Percentiles rank a stretch among this genome's conserved stretches.
phyloP scores from a whole-genome alignment of 2,113 vertebrate species.

The Callospermophilus lateralis region DNA sequence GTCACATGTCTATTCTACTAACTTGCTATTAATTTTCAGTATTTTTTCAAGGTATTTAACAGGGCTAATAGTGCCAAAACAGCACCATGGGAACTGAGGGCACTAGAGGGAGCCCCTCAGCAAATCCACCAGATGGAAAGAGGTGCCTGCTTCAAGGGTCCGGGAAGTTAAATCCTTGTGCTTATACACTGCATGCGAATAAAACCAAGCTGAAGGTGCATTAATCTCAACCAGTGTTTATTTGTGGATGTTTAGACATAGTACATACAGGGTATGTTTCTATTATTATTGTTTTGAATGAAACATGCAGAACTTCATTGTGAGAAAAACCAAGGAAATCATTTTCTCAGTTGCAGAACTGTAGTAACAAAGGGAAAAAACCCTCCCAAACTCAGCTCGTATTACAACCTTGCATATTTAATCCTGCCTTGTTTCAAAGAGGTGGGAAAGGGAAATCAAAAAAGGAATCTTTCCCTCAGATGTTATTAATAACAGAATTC shows the following conservation, averaged over 20 bases:
- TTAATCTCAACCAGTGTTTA: slow-evolving; percentile 77
- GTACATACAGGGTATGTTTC: slow-evolving; percentile 70
- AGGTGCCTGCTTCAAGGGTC: slow-evolving; percentile 9
- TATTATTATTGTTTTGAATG: slow-evolving; percentile 74
- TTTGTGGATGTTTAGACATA: slow-evolving; percentile 78
- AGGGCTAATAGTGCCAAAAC: slow-evolving; percentile 59
- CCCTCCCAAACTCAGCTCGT: background rate
- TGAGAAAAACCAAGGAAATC: slow-evolving; percentile 74
- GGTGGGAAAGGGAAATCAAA: background rate
- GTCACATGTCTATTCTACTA: slow-evolving; percentile 1
- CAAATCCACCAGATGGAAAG: slow-evolving; percentile 8
- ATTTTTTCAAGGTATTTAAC: slow-evolving; percentile 48
- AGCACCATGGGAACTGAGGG: background rate
- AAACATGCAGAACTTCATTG: slow-evolving; percentile 61
- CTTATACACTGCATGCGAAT: slow-evolving; percentile 41
- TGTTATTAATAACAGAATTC: slow-evolving; percentile 54
- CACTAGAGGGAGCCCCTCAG: slow-evolving; percentile 49
- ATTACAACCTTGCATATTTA: background rate
- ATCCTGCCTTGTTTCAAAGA: slow-evolving; percentile 32
- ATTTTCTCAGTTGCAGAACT: slow-evolving; percentile 71
- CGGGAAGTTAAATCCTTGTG: slow-evolving; percentile 69
- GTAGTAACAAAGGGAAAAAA: slow-evolving; percentile 19
- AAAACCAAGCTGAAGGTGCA: slow-evolving; percentile 64
- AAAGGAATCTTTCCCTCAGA: background rate
- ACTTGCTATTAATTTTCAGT: background rate